phyloP scores from a whole-genome alignment of 2,113 vertebrate genomes.

The Progne subis region DNA sequence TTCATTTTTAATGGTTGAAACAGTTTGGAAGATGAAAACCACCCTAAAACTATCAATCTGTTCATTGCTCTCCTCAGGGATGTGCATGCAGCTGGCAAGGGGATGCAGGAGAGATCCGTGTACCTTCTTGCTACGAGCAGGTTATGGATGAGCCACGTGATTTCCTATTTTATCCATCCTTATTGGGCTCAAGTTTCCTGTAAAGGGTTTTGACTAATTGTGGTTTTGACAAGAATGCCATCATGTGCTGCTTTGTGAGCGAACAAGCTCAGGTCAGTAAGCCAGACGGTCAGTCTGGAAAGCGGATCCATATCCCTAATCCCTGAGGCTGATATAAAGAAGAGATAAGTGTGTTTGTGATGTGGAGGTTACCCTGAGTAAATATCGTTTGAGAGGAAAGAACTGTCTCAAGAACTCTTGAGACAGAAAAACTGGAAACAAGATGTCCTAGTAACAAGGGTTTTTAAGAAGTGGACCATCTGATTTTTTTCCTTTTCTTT shows the following conservation, averaged over 20 bases:
- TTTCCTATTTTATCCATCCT: slow-evolving; percentile 77
- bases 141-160: slow-evolving; percentile 61
- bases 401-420: neutral
- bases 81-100: slow-evolving; percentile 5
- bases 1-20: neutral
- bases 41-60: neutral
- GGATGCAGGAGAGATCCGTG: neutral
- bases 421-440: slow-evolving; percentile 17
- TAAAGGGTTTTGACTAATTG: slow-evolving; percentile 81
- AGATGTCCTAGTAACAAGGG: neutral
- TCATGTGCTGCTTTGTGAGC: slow-evolving; percentile 65
- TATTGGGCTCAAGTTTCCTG: slow-evolving; percentile 84
- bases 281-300: slow-evolving; percentile 80
- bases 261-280: slow-evolving; percentile 69
- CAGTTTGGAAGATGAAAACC: neutral
- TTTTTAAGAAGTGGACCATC: neutral
- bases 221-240: slow-evolving; percentile 77
- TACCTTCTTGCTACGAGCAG: neutral
- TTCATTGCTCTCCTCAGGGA: neutral
- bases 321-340: slow-evolving; percentile 73
- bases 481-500: neutral
- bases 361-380: slow-evolving; percentile 57
- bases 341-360: slow-evolving; percentile 69
- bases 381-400: slow-evolving; percentile 6
- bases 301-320: slow-evolving; percentile 77